Evolutionary conservation across 1,140 invertebrate genomes (phyloP).

Genomic region (Mizuhopecten yessoensis): DNA sequence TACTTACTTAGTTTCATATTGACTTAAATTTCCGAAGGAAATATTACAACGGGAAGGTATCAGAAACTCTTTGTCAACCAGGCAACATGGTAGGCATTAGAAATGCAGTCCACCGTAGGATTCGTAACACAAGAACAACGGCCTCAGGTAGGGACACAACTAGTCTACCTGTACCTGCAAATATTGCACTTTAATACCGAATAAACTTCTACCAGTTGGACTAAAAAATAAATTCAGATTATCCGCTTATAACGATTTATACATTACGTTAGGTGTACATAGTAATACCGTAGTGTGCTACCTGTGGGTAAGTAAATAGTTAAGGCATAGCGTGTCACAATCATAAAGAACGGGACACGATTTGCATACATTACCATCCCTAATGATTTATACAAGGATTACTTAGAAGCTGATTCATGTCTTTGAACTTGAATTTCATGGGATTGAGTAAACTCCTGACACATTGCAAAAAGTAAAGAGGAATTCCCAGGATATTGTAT

Average conservation of each 20-base stretch:
- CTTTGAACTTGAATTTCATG: background rate
- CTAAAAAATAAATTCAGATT: constrained; percentile 17
- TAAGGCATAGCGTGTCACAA: background rate
- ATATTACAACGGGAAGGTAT: background rate
- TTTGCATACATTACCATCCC: background rate
- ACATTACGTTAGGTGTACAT: background rate
- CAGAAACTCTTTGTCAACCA: constrained; percentile 11
- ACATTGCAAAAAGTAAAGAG: too few relatives aligned
- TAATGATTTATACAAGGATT: background rate
- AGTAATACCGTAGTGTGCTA: background rate
- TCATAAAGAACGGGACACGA: background rate
- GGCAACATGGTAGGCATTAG: background rate
- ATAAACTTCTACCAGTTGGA: background rate
- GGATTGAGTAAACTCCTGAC: background rate
- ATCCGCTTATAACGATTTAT: background rate
- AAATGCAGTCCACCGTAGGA: background rate
- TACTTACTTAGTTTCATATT: constrained; percentile 35
- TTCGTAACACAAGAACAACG: background rate
- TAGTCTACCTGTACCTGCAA: background rate
- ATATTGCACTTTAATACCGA: constrained; percentile 16
- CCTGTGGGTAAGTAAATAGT: background rate
- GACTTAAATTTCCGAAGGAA: background rate
- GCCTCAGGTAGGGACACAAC: background rate
- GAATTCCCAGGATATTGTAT: too few relatives aligned
- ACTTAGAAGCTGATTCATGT: background rate